phyloP scores from a whole-genome alignment of 1,140 invertebrate species.

The Cydia strobilella region DNA sequence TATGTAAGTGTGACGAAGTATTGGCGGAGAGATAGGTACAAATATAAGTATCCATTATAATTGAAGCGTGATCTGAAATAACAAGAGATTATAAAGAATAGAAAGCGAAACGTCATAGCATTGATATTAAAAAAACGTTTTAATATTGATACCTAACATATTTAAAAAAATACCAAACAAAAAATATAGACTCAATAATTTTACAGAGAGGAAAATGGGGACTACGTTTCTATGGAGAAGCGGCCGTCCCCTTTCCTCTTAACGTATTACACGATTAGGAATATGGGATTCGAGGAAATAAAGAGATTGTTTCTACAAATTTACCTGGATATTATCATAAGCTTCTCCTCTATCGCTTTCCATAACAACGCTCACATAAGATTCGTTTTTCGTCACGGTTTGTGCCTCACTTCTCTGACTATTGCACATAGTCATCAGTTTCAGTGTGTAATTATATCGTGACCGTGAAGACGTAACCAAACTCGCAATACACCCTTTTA shows the following conservation, averaged over 20 bases:
- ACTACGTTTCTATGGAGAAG: no score
- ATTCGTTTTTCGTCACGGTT: constrained; percentile 32
- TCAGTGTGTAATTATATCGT: constrained; percentile 39
- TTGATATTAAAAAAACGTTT: no score
- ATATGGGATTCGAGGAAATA: no score
- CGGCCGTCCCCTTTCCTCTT: no score
- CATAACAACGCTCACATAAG: constrained; percentile 41
- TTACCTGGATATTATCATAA: constrained; percentile 39
- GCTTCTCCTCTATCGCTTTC: constrained; percentile 26
- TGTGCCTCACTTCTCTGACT: neutral
- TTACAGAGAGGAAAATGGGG: no score
- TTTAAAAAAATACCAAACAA: no score
- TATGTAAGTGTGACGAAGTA: neutral
- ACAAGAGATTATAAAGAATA: neutral
- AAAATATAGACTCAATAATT: no score
- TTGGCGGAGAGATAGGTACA: neutral
- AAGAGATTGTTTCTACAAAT: neutral
- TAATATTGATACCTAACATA: no score
- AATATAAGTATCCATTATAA: neutral
- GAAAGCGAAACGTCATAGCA: no score
- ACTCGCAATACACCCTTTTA: neutral
- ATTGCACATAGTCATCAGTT: constrained; percentile 37
- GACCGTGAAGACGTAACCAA: constrained; percentile 26
- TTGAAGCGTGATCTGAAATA: neutral
- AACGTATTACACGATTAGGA: no score